Conservation (phyloP, 2,888 invertebrate genomes). For the Eupithecia dodoneata region DNA sequence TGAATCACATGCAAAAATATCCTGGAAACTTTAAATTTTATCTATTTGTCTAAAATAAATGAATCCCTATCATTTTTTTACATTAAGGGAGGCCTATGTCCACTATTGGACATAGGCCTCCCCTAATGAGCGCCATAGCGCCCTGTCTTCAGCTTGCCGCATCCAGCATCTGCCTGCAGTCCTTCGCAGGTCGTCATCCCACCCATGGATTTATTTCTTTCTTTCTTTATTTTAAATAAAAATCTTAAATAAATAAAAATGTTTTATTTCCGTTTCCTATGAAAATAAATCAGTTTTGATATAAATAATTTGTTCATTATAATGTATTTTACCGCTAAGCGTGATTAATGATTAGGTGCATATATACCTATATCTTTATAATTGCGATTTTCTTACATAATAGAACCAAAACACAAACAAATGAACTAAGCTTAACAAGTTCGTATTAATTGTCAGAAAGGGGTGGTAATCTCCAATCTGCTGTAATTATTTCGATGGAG, state of each 20-base stretch:
- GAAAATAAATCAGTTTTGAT: neutral
- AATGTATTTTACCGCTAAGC: neutral
- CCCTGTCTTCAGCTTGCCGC: too few species aligned
- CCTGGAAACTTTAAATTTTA: neutral
- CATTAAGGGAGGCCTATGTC: too few species aligned
- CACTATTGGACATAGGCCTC: too few species aligned
- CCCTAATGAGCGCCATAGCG: too few species aligned
- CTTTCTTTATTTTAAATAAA: too few species aligned
- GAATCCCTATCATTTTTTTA: too few species aligned
- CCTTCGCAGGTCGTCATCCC: too few species aligned
- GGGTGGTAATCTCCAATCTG: slow-evolving; percentile 53
- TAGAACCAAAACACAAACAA: slow-evolving; percentile 24
- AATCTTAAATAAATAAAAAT: neutral
- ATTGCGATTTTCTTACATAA: neutral
- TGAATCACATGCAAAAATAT: slow-evolving; percentile 28
- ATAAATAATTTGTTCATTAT: neutral
- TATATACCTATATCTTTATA: neutral
- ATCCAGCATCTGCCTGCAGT: too few species aligned
- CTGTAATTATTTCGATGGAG: slow-evolving; percentile 63
- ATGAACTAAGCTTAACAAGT: slow-evolving; percentile 46
- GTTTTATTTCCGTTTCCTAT: neutral
- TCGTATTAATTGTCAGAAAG: slow-evolving; percentile 53
- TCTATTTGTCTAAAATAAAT: too few species aligned
- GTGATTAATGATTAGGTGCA: neutral
- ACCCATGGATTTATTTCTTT: too few species aligned